Evolutionary conservation across 2,797 vertebrate species (phyloP), one percentile per base, ranked within the genome.

Genomic region (Onychomys arenicola): DNA sequence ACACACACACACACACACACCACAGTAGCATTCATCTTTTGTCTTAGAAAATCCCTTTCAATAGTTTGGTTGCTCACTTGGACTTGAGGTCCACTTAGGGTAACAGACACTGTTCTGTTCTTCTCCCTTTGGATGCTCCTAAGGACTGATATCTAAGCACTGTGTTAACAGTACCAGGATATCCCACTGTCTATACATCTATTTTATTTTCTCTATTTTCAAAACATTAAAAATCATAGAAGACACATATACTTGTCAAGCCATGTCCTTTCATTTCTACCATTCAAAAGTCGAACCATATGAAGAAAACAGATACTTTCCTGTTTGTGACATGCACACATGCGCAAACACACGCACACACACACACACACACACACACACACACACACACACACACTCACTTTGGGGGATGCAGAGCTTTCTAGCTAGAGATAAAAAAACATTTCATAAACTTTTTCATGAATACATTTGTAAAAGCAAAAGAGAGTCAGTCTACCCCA

Each of bases 391-490:
- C 4, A 84, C 37, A 25, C n/a, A 19, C 16, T 52, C 65, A 52
- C 55, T 76, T 40, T 63, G 8, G 3, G 4, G 2, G 1, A 8
- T 40, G 23, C 82, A 63, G 77, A 80, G 75, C 43, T 86, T 71
- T 2, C 10, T 13, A 19, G 69, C 25, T 95, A 5, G 37, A 61
- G 59, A 49, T 32, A 6, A 34, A 67, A 16, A 13, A 17, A 8
- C 29, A 46, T 43, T 93, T 91, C 55, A 83, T 83, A 65, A 7
- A 65, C 17, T 17, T 94, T 67, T 71, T 85, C 76, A 73, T 12
- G 43, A 49, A 65, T 37, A 6, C 2, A 40, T 80, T 75, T 88
- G 27, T 80, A 69, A 93, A 55, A 80, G 43, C 16, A 40, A 52
- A 61, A 65, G 40, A 80, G 57, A 75, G 14, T 52, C 59, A 73